A percentile compares a stretch with the other conserved stretches of the same genome.
These are phyloP conservation scores for Thymelicus lineola DNA, from an alignment of 2,888 invertebrate genomes.

Conservation along the genomic window DNA sequence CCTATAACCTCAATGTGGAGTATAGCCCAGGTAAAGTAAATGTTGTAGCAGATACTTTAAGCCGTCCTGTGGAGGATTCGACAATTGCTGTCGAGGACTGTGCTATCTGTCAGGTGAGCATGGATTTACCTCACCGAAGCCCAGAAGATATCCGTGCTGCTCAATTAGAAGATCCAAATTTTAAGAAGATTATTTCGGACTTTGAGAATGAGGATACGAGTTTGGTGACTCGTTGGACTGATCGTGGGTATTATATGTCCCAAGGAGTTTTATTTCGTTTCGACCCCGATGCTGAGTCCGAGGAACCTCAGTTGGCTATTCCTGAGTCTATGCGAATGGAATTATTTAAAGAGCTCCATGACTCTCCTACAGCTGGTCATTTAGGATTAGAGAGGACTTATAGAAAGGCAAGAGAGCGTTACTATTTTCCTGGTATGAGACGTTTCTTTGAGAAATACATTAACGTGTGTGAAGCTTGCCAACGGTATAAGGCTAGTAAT, in stretches of 20 bases:
- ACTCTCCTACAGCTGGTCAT: not conserved
- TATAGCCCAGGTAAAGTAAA: not conserved
- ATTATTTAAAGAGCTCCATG: not conserved
- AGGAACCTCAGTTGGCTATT: no score
- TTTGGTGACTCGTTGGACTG: no score
- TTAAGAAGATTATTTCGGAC: no score
- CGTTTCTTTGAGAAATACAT: conserved; percentile 28
- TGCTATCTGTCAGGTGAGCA: not conserved
- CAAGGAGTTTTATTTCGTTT: no score
- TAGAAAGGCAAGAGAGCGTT: not conserved
- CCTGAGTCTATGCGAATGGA: no score
- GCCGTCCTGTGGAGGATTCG: not conserved
- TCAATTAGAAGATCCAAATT: no score
- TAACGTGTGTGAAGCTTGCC: conserved; percentile 36
- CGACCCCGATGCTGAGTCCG: no score
- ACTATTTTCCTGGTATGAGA: conserved; percentile 34
- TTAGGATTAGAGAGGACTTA: not conserved
- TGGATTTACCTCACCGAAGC: not conserved
- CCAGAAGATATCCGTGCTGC: not conserved
- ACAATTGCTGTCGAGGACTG: not conserved
- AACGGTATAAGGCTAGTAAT: conserved; percentile 43
- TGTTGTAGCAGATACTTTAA: conserved; percentile 3
- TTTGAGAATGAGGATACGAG: no score
- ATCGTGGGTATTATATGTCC: not conserved
- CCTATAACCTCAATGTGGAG: not conserved